Evolutionary conservation across 2,797 vertebrate genomes (phyloP).

Genomic region (Sarcophilus harrisii): DNA sequence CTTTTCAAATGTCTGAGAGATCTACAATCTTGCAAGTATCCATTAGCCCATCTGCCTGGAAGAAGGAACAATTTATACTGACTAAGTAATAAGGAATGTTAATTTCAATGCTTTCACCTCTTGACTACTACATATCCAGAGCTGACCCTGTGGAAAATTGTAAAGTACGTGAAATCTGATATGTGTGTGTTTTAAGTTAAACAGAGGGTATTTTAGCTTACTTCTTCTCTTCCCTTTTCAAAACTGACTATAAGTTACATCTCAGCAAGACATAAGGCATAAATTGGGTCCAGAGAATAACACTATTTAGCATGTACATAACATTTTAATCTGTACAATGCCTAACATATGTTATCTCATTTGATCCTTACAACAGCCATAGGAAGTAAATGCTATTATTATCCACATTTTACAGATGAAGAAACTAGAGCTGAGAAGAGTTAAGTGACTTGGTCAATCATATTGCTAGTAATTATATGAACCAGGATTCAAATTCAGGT

Average conservation of each 20-base stretch:
- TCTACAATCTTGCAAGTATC: neutral
- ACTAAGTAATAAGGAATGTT: neutral
- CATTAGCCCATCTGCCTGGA: neutral
- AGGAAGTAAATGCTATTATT: neutral
- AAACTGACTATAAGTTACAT: neutral
- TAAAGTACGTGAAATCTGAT: neutral
- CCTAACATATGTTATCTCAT: neutral
- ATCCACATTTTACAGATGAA: neutral
- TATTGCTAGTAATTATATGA: neutral
- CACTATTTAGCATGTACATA: neutral
- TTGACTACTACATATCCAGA: neutral
- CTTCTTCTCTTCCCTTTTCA: neutral
- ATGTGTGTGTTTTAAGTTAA: neutral
- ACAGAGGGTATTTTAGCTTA: neutral
- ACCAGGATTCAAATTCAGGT: neutral
- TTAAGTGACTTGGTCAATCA: neutral
- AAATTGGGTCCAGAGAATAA: neutral
- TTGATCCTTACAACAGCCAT: neutral
- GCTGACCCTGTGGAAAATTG: neutral
- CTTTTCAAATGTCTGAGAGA: neutral
- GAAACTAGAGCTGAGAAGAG: neutral
- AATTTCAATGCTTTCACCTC: neutral
- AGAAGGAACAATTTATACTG: neutral
- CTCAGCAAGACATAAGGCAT: neutral
- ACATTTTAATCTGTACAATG: neutral